These are phyloP conservation scores for Anisognathus igniventris DNA, from an alignment of 2,797 vertebrate genomes.

Conservation along the genomic window DNA sequence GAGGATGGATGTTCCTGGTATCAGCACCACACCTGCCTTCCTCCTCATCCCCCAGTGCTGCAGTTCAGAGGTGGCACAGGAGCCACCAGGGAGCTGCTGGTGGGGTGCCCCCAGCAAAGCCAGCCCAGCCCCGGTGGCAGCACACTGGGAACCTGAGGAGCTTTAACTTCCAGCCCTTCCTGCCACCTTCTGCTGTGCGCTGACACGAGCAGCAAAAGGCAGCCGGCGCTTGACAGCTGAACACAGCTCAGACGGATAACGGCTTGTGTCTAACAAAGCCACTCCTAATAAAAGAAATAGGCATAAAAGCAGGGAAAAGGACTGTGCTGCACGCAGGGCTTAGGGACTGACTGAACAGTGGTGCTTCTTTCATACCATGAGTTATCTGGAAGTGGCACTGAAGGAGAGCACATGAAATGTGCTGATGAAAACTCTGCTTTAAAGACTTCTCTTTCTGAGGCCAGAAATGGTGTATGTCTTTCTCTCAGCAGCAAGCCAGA, in stretches of 20 bases:
- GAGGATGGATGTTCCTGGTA: not conserved
- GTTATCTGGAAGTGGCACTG: not conserved
- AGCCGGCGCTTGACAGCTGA: not conserved
- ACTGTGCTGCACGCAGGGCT: not conserved
- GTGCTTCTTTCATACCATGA: not conserved
- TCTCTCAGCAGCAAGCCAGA: constrained; percentile 6
- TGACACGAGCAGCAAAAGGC: not conserved
- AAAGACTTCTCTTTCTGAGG: constrained; percentile 6
- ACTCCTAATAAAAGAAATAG: not conserved
- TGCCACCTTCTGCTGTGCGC: not conserved
- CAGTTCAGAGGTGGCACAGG: not conserved
- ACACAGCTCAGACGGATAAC: not conserved
- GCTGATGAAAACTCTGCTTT: constrained; percentile 22
- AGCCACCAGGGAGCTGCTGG: not conserved
- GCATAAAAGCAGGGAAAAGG: not conserved
- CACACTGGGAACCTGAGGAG: not conserved
- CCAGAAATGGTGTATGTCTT: not conserved
- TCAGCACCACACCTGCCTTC: not conserved
- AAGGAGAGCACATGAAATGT: not conserved
- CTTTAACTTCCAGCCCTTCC: not conserved
- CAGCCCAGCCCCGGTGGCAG: not conserved
- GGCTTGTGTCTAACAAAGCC: constrained; percentile 25
- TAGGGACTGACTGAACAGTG: not conserved
- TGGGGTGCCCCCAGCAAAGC: not conserved
- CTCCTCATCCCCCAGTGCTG: rapidly evolving